phyloP scores from a whole-genome alignment of 2,888 invertebrate species.

The Agrochola macilenta region DNA sequence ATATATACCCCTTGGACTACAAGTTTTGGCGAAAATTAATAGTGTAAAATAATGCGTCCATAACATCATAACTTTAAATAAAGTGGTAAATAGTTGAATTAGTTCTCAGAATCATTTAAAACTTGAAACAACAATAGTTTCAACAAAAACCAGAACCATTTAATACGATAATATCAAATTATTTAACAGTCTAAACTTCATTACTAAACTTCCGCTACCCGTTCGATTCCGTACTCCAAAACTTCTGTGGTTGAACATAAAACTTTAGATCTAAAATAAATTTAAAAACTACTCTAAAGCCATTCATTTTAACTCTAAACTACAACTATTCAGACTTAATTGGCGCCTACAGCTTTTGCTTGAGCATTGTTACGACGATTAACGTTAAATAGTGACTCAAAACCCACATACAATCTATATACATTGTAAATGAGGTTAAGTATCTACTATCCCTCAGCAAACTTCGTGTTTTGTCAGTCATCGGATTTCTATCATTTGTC shows the following conservation, averaged over 20 bases:
- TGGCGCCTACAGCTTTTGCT: conserved; percentile 50
- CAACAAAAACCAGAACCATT: background rate
- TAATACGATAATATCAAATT: conserved; percentile 31
- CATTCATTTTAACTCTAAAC: conserved; percentile 59
- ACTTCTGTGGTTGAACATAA: conserved; percentile 52
- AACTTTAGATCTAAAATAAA: conserved; percentile 66
- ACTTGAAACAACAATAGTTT: conserved; percentile 4
- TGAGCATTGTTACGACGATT: conserved; percentile 25
- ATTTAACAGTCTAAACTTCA: conserved; percentile 30
- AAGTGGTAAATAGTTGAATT: too few relatives aligned
- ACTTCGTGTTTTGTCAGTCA: too few relatives aligned
- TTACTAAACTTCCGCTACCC: conserved; percentile 35
- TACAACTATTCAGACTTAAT: conserved; percentile 55
- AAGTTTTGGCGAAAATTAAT: too few relatives aligned
- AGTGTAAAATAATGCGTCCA: too few relatives aligned
- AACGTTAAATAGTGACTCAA: conserved; percentile 31
- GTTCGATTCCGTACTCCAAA: conserved; percentile 32
- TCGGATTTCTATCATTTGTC: too few relatives aligned
- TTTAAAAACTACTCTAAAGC: conserved; percentile 61
- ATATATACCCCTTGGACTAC: too few relatives aligned
- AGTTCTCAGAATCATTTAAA: background rate
- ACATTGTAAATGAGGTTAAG: background rate
- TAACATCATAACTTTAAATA: too few relatives aligned
- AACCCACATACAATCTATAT: background rate
- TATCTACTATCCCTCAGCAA: too few relatives aligned